Conservation (phyloP, 1,140 invertebrate genomes). For the Drosophila bipectinata region DNA sequence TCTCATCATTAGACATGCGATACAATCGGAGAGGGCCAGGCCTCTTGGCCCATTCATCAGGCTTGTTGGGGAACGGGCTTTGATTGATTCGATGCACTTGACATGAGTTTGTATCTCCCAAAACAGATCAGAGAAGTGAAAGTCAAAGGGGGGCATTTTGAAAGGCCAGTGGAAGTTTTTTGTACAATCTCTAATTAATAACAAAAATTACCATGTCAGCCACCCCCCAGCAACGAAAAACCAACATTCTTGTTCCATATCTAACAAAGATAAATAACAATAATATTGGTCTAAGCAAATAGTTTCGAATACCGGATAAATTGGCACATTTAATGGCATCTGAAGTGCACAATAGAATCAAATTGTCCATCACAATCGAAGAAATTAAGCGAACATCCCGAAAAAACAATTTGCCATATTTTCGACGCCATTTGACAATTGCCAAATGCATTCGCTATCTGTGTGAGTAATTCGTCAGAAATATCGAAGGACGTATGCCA, state of each 20-base stretch:
- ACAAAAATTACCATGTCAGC: background rate
- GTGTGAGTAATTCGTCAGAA: slow-evolving; percentile 68
- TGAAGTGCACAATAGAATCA: slow-evolving; percentile 17
- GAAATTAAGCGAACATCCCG: slow-evolving; percentile 55
- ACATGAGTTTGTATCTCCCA: background rate
- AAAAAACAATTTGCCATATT: slow-evolving; percentile 67
- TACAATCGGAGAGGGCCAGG: slow-evolving; percentile 14
- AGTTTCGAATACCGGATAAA: slow-evolving; percentile 19
- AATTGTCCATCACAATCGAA: slow-evolving; percentile 47
- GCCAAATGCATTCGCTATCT: slow-evolving; percentile 30
- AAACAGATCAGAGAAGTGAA: slow-evolving; percentile 23
- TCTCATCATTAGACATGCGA: slow-evolving; percentile 40
- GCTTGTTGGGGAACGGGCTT: slow-evolving; percentile 34
- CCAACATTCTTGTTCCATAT: background rate
- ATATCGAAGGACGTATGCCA: slow-evolving; percentile 2
- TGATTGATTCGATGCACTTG: slow-evolving; percentile 74
- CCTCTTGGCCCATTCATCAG: slow-evolving; percentile 24
- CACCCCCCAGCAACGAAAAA: slow-evolving; percentile 1
- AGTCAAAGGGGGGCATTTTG: background rate
- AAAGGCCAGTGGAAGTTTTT: background rate
- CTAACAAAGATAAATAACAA: slow-evolving; percentile 35
- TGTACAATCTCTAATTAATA: background rate
- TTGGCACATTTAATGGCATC: slow-evolving; percentile 34
- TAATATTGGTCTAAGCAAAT: slow-evolving; percentile 23
- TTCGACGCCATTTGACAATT: slow-evolving; percentile 53